phyloP scores from a whole-genome alignment of 2,888 invertebrate genomes.

The Tenthredo distinguenda region DNA sequence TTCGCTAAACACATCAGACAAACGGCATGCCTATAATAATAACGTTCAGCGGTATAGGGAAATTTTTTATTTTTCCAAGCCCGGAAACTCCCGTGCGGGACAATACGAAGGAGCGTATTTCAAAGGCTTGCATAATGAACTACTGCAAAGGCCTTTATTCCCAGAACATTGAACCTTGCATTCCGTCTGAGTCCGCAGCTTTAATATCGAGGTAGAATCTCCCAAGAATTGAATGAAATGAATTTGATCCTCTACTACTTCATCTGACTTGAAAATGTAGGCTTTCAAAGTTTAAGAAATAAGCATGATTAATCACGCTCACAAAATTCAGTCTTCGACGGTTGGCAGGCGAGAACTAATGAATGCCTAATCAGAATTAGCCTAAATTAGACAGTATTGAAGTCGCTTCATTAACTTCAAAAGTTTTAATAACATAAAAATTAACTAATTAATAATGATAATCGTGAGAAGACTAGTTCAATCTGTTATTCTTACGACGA shows the following conservation, averaged over 20 bases:
- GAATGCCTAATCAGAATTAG: conserved; percentile 31
- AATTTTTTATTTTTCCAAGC: conserved; percentile 24
- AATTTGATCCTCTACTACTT: conserved; percentile 23
- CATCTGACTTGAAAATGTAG: neutral
- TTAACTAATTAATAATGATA: neutral
- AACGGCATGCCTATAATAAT: conserved; percentile 7
- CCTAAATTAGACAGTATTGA: conserved; percentile 20
- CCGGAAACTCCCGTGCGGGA: neutral
- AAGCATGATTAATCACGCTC: conserved; percentile 30
- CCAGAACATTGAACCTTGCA: conserved; percentile 10
- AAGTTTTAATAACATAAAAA: conserved; percentile 24
- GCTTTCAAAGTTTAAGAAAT: conserved; percentile 17
- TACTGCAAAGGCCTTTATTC: neutral
- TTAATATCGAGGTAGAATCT: conserved; percentile 4
- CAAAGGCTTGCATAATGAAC: neutral
- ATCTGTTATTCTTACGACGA: neutral
- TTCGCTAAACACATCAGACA: neutral
- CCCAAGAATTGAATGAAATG: neutral
- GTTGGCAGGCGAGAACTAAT: conserved; percentile 18
- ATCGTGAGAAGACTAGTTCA: neutral
- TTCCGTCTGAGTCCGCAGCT: neutral
- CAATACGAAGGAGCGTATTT: neutral
- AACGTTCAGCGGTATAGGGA: neutral
- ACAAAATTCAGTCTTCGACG: neutral
- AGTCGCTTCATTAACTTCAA: conserved; percentile 7